phyloP scores from a whole-genome alignment of 2,797 vertebrate species.

The Cyclopterus lumpus region DNA sequence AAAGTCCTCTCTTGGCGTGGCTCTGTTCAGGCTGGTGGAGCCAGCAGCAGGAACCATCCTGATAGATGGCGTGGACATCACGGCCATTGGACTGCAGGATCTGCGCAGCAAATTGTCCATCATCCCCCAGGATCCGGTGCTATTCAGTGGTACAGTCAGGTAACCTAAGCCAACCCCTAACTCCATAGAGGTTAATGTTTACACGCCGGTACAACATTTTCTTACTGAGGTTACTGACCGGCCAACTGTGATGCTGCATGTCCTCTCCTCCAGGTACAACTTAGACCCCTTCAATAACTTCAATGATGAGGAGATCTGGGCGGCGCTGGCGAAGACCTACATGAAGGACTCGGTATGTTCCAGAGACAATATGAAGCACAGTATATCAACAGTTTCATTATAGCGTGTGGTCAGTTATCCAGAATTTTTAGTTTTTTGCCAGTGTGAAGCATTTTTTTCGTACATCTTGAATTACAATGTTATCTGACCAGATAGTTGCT shows the following conservation, averaged over 20 bases:
- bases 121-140: slow-evolving; percentile 88
- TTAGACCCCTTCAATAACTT: slow-evolving; percentile 82
- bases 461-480: background rate
- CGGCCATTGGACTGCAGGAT: slow-evolving; percentile 80
- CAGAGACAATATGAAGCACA: background rate
- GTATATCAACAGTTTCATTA: slow-evolving; percentile 63
- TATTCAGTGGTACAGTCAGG: slow-evolving; percentile 88
- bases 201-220: background rate
- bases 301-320: slow-evolving; percentile 83
- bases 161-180: slow-evolving; percentile 45
- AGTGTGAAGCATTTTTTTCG: background rate
- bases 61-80: slow-evolving; percentile 83
- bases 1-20: slow-evolving; percentile 86
- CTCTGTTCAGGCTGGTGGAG: slow-evolving; percentile 86
- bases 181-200: background rate
- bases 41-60: slow-evolving; percentile 81
- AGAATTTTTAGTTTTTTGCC: background rate
- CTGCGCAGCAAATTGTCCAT: slow-evolving; percentile 87
- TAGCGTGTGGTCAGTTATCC: background rate
- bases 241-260: background rate
- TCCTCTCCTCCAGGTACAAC: slow-evolving; percentile 79
- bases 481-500: background rate
- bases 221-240: background rate
- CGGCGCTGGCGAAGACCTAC: slow-evolving; percentile 85
- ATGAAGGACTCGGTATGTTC: slow-evolving; percentile 82